Evolutionary conservation across 2,113 vertebrate genomes (phyloP).

Genomic region (Hemibagrus wyckioides): DNA sequence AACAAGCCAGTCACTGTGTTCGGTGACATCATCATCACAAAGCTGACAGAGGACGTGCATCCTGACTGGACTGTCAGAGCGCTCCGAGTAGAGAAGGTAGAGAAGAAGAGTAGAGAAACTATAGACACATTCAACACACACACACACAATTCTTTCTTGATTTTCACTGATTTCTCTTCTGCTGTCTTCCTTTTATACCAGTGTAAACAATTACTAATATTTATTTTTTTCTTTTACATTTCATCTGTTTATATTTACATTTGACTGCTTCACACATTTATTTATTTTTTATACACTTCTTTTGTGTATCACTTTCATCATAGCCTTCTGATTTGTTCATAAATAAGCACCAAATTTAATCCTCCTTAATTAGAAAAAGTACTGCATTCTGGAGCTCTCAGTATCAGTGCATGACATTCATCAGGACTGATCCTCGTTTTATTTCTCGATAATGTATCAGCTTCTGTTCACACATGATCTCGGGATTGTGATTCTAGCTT

Average conservation of each 20-base stretch:
- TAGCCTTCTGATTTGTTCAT: not conserved
- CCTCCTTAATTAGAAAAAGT: not conserved
- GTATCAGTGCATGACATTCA: not conserved
- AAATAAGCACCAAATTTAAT: not conserved
- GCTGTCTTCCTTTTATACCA: not conserved
- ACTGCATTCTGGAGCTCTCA: not conserved
- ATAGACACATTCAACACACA: not conserved
- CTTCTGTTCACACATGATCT: not conserved
- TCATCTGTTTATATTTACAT: not conserved
- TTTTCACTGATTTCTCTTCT: too few relatives aligned
- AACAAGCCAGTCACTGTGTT: conserved; percentile 97
- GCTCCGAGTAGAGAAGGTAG: conserved; percentile 94
- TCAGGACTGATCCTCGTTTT: not conserved
- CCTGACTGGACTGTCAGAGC: conserved; percentile 93
- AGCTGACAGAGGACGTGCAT: conserved; percentile 87
- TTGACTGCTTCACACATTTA: not conserved
- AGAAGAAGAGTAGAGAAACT: conserved; percentile 33
- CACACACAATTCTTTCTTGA: too few relatives aligned
- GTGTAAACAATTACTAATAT: not conserved
- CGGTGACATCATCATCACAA: conserved; percentile 96
- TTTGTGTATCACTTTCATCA: not conserved
- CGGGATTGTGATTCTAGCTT: not conserved
- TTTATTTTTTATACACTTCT: not conserved
- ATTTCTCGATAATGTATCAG: not conserved
- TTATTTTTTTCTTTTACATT: not conserved